Evolutionary conservation across 2,888 invertebrate genomes (phyloP).

Genomic region (Hemithea aestivaria): DNA sequence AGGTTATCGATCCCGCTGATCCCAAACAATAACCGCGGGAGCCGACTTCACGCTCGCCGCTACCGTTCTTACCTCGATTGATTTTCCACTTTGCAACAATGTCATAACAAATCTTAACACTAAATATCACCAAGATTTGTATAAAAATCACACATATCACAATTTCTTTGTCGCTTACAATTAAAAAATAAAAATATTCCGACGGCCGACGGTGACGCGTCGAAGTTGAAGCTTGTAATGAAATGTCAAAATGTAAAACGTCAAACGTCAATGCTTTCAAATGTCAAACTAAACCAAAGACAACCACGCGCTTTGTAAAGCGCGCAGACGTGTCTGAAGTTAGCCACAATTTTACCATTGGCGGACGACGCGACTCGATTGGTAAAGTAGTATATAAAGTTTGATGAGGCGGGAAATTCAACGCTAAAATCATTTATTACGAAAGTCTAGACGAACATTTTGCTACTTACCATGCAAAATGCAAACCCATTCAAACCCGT

Average conservation of each 20-base stretch:
- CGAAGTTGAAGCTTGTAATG: constrained; percentile 33
- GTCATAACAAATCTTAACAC: constrained; percentile 75
- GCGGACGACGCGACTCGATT: too few species aligned
- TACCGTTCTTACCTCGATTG: constrained; percentile 67
- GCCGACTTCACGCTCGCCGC: constrained; percentile 35
- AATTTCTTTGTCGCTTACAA: constrained; percentile 71
- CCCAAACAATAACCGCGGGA: constrained; percentile 68
- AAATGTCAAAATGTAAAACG: constrained; percentile 1
- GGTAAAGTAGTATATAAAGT: too few species aligned
- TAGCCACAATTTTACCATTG: too few species aligned
- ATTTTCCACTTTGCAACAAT: constrained; percentile 66
- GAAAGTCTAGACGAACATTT: too few species aligned
- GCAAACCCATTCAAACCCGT: too few species aligned
- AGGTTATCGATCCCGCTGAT: constrained; percentile 77
- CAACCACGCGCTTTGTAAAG: too few species aligned
- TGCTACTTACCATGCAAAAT: too few species aligned
- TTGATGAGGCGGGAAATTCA: too few species aligned
- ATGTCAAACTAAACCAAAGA: too few species aligned
- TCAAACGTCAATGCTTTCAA: neutral
- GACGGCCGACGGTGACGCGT: constrained; percentile 66
- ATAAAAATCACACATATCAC: constrained; percentile 78
- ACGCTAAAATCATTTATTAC: too few species aligned
- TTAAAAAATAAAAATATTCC: constrained; percentile 69
- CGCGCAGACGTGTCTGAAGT: too few species aligned
- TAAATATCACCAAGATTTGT: constrained; percentile 75